phyloP scores from a whole-genome alignment of 2,888 invertebrate species.

The Aphidius colemani region DNA sequence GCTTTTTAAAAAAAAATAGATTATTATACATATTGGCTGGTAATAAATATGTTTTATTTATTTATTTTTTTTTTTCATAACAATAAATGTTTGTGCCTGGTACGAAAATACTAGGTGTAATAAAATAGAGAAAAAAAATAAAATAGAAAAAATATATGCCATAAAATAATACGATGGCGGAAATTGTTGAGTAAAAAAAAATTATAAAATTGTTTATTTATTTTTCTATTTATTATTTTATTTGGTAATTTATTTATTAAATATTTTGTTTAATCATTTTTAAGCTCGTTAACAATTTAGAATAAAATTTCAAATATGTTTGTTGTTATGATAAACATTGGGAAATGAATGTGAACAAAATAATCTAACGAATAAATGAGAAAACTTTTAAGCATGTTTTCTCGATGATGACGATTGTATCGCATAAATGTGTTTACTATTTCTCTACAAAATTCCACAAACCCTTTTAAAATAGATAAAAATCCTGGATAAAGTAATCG shows the following conservation, averaged over 20 bases:
- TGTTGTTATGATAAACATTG: no score
- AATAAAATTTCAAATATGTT: no score
- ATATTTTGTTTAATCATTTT: not conserved
- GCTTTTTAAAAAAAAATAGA: no score
- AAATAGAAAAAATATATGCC: conserved; percentile 35
- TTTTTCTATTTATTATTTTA: no score
- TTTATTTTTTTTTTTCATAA: not conserved
- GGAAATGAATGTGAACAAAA: no score
- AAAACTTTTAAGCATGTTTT: conserved; percentile 45
- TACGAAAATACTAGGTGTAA: conserved; percentile 36
- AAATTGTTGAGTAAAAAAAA: conserved; percentile 20
- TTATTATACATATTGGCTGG: no score
- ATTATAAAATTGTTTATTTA: conserved; percentile 9
- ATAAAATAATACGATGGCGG: no score
- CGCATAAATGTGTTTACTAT: not conserved
- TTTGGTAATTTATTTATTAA: no score
- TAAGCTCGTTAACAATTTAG: not conserved
- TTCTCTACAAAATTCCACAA: not conserved
- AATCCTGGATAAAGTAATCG: not conserved
- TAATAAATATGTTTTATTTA: no score
- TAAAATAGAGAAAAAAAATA: conserved; percentile 52
- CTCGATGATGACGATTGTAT: conserved; percentile 23
- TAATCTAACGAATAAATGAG: conserved; percentile 42
- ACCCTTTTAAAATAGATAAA: not conserved
- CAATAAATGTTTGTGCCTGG: conserved; percentile 17